Base-by-base conservation (phyloP, 2,113 vertebrate genomes). In the Pedionomus torquatus region DNA sequence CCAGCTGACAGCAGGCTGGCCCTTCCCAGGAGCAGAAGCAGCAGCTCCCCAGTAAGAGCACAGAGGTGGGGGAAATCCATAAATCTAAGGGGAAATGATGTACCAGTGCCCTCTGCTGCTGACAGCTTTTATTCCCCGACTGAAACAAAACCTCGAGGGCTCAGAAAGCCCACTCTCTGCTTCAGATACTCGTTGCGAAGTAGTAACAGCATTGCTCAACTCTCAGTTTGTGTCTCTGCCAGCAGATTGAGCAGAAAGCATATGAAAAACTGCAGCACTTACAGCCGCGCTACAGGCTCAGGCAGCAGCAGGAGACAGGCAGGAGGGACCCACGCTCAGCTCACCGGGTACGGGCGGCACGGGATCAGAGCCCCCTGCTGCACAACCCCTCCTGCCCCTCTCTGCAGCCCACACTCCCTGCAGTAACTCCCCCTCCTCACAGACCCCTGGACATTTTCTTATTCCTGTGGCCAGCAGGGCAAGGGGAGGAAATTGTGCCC, bases 71-170 rank as follows among this genome's bases (percentile, higher is more conserved):
- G 87, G 83, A 65, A 52, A 78, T 46, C 88, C 77, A 75, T 87
- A 90, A 95, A 93, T 77, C 52, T 21, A 60, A 89, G 94, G 94
- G 95, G 97, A 97, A 11, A 26, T 14, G 93, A 95, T 89, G 96
- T 92, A 93, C 93, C 94, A 96, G 94, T 96, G 96, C 97, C 96
- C 97, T 97, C 97, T 97, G 94, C 96, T 97, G 97, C 91, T 92
- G 89, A 79, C 81, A 95, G 87, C 5, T 72, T 95, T 95, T 85
- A 95, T 85, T 97, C 95, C 95, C 97, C 85, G 57, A n/a, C 83
- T 77, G 80, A 95, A 52, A n/a, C 60, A 75, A 74, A 84, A 33
- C 61, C 87, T 77, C 0, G 4, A 75, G 84, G 87, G 89, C 63
- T 82, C 74, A 30, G 15, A 16, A 64, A 91, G 44, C 77, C 89